These are phyloP conservation scores for Odocoileus hemionus DNA, from an alignment of 2,113 vertebrate species.

Conservation along the genomic window DNA sequence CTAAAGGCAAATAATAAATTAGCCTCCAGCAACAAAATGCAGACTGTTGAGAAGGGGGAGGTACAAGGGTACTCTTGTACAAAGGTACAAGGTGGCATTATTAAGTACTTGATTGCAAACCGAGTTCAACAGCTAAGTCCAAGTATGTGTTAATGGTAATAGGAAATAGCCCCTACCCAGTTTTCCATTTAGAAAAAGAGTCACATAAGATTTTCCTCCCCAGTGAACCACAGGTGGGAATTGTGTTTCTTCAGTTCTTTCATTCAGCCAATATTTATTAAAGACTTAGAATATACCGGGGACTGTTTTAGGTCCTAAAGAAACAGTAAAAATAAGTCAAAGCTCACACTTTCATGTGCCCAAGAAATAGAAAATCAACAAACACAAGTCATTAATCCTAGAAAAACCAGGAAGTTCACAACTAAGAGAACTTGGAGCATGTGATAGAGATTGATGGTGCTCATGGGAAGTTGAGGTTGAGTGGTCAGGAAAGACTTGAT, in stretches of 20 bases:
- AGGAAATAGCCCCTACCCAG: not conserved
- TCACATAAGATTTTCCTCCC: not conserved
- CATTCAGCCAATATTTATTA: not conserved
- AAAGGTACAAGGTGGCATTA: not conserved
- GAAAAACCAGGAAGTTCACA: not conserved
- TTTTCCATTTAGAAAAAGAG: not conserved
- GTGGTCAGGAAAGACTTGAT: not conserved
- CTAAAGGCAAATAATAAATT: not conserved
- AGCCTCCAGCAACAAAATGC: not conserved
- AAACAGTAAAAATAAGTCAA: not conserved
- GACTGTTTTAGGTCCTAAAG: not conserved
- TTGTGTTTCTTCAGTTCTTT: not conserved
- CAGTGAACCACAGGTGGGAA: not conserved
- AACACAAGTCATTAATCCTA: not conserved
- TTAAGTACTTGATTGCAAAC: not conserved
- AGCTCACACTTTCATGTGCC: not conserved
- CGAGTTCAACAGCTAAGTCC: not conserved
- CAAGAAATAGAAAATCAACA: not conserved
- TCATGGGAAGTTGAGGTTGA: not conserved
- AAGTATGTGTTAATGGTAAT: rapidly evolving
- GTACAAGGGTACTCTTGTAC: not conserved
- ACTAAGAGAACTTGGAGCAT: not conserved
- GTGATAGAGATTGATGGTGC: rapidly evolving
- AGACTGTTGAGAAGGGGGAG: not conserved
- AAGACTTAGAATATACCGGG: not conserved